A percentile compares a stretch with the other conserved stretches of the same genome.
These are phyloP conservation scores for Montipora foliosa DNA, from an alignment of 64 coral and sea anemone genomes.

Conservation along the genomic window DNA sequence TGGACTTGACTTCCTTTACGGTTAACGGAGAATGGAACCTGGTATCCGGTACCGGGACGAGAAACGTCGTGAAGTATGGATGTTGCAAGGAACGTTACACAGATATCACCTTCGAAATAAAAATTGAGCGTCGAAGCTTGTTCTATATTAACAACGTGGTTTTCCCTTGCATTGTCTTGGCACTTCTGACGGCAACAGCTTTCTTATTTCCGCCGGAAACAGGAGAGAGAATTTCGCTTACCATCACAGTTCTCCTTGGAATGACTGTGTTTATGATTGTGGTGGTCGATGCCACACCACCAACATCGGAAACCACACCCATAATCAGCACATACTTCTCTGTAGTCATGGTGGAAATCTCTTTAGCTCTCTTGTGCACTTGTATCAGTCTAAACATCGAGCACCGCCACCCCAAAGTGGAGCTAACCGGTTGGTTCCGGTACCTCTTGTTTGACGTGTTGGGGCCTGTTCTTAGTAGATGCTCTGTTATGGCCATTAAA, in stretches of 20 bases:
- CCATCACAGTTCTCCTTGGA: slow-evolving; percentile 80
- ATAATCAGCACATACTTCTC: slow-evolving; percentile 87
- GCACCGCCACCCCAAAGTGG: slow-evolving; percentile 59
- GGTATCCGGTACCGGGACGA: slow-evolving; percentile 31
- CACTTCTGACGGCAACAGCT: slow-evolving; percentile 68
- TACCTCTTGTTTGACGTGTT: slow-evolving; percentile 57
- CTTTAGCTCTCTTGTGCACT: slow-evolving; percentile 62
- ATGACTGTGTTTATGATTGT: slow-evolving; percentile 94
- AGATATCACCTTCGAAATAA: slow-evolving; percentile 72
- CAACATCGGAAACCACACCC: slow-evolving; percentile 77
- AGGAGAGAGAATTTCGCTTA: slow-evolving; percentile 87
- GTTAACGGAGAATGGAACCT: slow-evolving; percentile 80
- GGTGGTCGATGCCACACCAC: slow-evolving; percentile 78
- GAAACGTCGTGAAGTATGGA: slow-evolving; percentile 53
- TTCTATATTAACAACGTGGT: slow-evolving; percentile 89
- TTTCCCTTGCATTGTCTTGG: slow-evolving; percentile 78
- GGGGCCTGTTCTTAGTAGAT: slow-evolving; percentile 26
- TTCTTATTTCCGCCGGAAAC: slow-evolving; percentile 92
- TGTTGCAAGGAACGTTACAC: slow-evolving; percentile 67
- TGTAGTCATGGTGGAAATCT: slow-evolving; percentile 71
- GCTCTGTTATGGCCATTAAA: background rate
- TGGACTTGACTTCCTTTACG: slow-evolving; percentile 30
- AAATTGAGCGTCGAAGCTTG: slow-evolving; percentile 55
- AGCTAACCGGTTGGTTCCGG: slow-evolving; percentile 53
- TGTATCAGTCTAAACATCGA: slow-evolving; percentile 58